phyloP scores from a whole-genome alignment of 2,113 vertebrate genomes.

The Rhinolophus ferrumequinum region DNA sequence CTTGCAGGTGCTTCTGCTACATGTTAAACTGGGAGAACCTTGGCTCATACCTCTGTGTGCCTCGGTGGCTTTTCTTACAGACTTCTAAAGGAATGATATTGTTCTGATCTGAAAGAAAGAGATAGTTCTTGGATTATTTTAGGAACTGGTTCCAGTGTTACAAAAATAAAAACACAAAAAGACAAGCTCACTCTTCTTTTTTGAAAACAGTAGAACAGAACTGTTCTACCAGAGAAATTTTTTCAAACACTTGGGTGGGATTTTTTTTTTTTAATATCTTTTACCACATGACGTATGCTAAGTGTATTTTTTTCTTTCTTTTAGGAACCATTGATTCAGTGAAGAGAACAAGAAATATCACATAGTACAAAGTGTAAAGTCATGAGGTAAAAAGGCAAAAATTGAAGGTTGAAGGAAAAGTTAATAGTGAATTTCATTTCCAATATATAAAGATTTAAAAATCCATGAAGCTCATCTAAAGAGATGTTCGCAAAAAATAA shows the following conservation, averaged over 20 bases:
- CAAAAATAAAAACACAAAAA: conserved; percentile 3
- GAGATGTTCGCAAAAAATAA: neutral
- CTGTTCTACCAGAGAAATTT: neutral
- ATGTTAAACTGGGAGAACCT: neutral
- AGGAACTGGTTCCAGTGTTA: neutral
- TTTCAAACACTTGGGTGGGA: neutral
- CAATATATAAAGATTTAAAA: conserved; percentile 15
- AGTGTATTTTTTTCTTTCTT: neutral
- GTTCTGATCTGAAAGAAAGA: neutral
- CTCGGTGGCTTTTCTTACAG: neutral
- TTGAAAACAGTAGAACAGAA: neutral
- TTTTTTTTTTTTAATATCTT: neutral
- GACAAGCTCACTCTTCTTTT: neutral
- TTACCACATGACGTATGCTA: neutral
- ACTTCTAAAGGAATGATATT: neutral
- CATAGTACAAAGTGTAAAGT: neutral
- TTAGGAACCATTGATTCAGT: neutral
- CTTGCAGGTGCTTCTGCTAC: neutral
- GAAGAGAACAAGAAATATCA: neutral
- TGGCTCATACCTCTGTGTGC: neutral
- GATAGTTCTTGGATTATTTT: neutral
- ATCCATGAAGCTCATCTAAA: neutral
- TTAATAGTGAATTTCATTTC: conserved; percentile 32
- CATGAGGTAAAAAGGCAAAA: neutral
- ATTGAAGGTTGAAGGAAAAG: neutral